Conservation (phyloP, 1,140 invertebrate genomes). For the Berghia stephanieae region DNA sequence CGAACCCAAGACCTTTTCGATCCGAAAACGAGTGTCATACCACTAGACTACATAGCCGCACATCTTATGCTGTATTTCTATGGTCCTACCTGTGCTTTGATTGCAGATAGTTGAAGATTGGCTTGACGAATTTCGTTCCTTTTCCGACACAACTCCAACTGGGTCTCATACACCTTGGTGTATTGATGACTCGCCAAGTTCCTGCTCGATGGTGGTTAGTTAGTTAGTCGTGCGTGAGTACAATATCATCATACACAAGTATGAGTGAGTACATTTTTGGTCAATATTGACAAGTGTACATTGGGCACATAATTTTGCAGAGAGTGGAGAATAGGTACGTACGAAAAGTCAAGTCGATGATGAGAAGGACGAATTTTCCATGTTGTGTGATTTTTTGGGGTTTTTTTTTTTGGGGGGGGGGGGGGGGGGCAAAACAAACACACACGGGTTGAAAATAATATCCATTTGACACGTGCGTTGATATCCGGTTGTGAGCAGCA, state of each 20-base stretch:
- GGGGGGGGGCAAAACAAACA: no score
- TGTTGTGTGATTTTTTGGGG: no score
- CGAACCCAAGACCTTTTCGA: no score
- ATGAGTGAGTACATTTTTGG: background rate
- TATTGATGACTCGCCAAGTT: conserved; percentile 84
- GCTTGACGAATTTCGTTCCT: conserved; percentile 90
- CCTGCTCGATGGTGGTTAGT: conserved; percentile 65
- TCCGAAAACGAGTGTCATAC: background rate
- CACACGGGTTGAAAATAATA: no score
- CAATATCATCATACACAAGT: background rate
- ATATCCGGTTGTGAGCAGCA: no score
- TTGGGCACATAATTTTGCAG: no score
- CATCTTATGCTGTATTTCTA: background rate
- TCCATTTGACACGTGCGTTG: no score
- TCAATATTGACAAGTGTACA: background rate
- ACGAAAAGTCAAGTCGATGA: background rate
- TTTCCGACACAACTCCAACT: conserved; percentile 95
- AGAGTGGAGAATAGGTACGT: background rate
- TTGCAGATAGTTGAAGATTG: conserved; percentile 87
- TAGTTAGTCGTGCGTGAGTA: background rate
- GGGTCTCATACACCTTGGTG: conserved; percentile 92
- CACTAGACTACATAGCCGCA: background rate
- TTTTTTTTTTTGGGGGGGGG: no score
- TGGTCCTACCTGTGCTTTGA: conserved; percentile 83
- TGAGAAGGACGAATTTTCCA: background rate